Evolutionary conservation across 2,797 vertebrate species (phyloP), one percentile per base, ranked within the genome.

Genomic region (Xenopus petersii): DNA sequence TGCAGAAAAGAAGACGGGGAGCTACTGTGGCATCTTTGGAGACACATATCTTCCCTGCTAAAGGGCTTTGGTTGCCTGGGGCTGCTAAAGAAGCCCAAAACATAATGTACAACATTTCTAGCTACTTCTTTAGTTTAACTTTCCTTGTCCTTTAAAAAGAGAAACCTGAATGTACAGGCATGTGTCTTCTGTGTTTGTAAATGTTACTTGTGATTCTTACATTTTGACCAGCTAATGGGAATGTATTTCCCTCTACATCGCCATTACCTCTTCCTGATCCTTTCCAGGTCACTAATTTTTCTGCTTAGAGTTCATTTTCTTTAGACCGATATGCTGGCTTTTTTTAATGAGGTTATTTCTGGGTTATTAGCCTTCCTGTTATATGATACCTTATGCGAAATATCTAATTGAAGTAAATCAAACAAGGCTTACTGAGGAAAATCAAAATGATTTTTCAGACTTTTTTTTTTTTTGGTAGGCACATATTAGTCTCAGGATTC

Each of bases 251-350:
- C 89, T 88, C 88, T 89, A 87, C 87, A 88, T 90, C 90, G 88
- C 92, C 92, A 95, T 95, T 95, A 95, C 93, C 93, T 94, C 91
- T 92, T 92, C 88, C 92, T 94, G 91, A 91, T 92, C 90, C 93
- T 97, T 98, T 98, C 94, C 95, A 95, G 95, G 95, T 96, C 97
- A 97, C 93, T 95, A 96, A 95, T 96, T 96, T 93, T 94, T 95
- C 94, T 95, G 94, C 94, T 95, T 92, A 89, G 94, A 95, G 95
- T 96, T 96, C 95, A 95, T 96, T 97, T 94, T 95, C 93, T 92
- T 94, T 93, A 93, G 94, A 95, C 94, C 90, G 93, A 93, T 92
- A 88, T 89, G 93, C 95, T 96, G 94, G 95, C 95, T 95, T 90
- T 88, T 93, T 21, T 93, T 97, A 98, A 98, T 95, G 94, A 98